Evolutionary conservation across 2,888 invertebrate species (phyloP).

Genomic region (Aphidoletes aphidimyza): DNA sequence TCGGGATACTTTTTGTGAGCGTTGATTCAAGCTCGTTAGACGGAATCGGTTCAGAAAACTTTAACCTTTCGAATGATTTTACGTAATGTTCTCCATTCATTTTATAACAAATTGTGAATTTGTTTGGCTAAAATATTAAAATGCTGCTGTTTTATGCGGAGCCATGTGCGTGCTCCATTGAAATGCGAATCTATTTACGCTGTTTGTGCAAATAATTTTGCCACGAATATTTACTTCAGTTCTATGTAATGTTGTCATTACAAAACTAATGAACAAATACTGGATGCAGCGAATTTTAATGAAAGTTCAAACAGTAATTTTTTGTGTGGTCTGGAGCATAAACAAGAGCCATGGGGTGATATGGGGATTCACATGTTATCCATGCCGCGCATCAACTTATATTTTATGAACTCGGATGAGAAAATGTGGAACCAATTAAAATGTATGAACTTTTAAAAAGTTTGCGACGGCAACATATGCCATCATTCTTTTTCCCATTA

Average conservation of each 20-base stretch:
- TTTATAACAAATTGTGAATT: background rate
- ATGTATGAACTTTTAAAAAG: constrained; percentile 33
- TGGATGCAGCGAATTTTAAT: no score
- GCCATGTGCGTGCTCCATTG: background rate
- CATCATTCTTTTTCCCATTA: constrained; percentile 22
- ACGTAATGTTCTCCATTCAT: background rate
- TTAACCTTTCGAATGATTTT: background rate
- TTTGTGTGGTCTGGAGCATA: no score
- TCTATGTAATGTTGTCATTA: background rate
- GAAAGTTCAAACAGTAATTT: no score
- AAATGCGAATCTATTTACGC: background rate
- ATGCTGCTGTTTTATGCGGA: background rate
- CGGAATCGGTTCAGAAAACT: no score
- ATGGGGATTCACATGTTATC: no score
- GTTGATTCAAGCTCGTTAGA: no score
- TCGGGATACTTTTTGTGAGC: no score
- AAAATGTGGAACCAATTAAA: constrained; percentile 44
- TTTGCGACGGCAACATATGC: constrained; percentile 12
- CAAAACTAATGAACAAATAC: background rate
- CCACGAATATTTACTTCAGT: background rate
- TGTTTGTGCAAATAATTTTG: background rate
- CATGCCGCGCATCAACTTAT: no score
- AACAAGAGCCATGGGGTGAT: no score
- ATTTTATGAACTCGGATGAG: no score
- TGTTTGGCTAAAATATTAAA: background rate